A percentile compares a stretch with the other conserved stretches of the same genome.
Conservation (phyloP, 2,113 vertebrate species). For the Spilogale gracilis region DNA sequence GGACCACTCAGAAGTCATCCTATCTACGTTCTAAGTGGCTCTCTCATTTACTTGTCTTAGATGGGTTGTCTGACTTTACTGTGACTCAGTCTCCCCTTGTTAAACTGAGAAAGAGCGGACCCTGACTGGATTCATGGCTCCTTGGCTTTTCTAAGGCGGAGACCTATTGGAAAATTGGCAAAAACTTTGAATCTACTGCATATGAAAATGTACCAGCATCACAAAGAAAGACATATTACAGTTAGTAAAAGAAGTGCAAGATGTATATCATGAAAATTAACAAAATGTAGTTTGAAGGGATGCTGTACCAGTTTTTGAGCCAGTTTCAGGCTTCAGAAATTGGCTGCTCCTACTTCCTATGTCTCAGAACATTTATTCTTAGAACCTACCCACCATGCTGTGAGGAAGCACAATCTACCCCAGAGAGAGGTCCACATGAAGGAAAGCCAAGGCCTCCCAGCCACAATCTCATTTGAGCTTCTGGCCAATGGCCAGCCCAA, state of each 20-base stretch:
- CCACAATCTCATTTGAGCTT: neutral
- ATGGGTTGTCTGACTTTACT: neutral
- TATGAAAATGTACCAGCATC: neutral
- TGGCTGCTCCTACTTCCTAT: neutral
- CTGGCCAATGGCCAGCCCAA: neutral
- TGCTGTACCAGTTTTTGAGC: neutral
- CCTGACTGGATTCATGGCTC: neutral
- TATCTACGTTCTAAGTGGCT: neutral
- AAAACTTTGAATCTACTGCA: neutral
- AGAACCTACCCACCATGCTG: neutral
- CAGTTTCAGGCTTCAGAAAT: neutral
- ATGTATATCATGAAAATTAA: neutral
- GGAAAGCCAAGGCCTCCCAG: neutral
- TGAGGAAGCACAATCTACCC: neutral
- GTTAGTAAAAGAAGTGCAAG: neutral
- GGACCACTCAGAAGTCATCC: neutral
- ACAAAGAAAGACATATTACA: slow-evolving; percentile 10
- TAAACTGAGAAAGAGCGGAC: neutral
- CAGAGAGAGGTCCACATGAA: neutral
- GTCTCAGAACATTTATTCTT: neutral
- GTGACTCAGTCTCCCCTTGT: neutral
- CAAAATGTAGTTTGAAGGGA: neutral
- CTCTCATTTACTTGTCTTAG: neutral
- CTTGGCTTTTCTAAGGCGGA: neutral
- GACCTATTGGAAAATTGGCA: neutral